phyloP scores from a whole-genome alignment of 2,113 vertebrate genomes.

The Calidris pugnax region DNA sequence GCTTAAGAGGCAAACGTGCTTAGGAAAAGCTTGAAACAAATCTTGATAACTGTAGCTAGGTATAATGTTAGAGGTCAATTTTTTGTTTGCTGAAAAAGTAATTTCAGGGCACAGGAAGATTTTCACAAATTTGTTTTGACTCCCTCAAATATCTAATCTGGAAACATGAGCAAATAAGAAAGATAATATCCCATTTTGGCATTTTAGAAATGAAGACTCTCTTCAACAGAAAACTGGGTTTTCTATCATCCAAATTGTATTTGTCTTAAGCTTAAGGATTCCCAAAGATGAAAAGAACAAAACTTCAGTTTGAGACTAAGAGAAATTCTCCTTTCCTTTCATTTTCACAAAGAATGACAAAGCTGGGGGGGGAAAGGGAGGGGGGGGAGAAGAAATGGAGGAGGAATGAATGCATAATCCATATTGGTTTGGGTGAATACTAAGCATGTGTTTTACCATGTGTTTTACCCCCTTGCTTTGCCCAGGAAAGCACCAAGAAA shows the following conservation, averaged over 20 bases:
- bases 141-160: slow-evolving; percentile 4
- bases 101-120: background rate
- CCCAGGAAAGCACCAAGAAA: background rate
- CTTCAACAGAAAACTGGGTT: background rate
- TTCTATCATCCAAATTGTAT: slow-evolving; percentile 12
- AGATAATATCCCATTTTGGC: background rate
- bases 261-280: slow-evolving; percentile 14
- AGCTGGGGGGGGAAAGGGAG: accelerated
- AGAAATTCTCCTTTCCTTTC: background rate
- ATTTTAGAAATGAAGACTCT: slow-evolving; percentile 13
- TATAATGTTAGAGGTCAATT: background rate
- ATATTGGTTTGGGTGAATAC: background rate
- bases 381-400: too few relatives aligned
- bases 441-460: background rate
- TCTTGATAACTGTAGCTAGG: background rate
- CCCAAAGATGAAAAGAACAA: background rate
- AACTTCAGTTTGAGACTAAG: background rate
- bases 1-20: background rate
- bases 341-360: background rate
- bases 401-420: background rate
- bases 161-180: slow-evolving; percentile 28
- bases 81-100: slow-evolving; percentile 23
- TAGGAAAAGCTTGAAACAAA: background rate
- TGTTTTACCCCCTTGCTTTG: background rate
- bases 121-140: slow-evolving; percentile 22